Conservation (phyloP, 2,797 vertebrate genomes). For the Pangasius macronema region DNA sequence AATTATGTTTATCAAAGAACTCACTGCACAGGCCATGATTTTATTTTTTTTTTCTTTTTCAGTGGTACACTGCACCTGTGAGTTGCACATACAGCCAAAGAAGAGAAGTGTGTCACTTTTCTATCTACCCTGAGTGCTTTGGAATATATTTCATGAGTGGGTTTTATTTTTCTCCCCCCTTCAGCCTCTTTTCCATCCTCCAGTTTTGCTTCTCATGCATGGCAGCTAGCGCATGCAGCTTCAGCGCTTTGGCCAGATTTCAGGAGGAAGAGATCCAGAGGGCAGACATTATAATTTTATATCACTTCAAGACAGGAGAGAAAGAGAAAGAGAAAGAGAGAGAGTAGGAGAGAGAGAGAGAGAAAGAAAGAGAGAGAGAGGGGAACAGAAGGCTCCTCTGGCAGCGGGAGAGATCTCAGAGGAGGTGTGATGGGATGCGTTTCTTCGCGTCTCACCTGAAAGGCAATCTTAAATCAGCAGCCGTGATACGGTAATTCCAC, state of each 20-base stretch:
- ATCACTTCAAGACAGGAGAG: conserved; percentile 77
- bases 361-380: conserved; percentile 42
- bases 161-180: conserved; percentile 40
- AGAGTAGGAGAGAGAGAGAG: background rate
- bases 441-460: conserved; percentile 94
- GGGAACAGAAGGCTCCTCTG: conserved; percentile 83
- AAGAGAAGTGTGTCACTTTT: conserved; percentile 51
- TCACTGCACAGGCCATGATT: conserved; percentile 46
- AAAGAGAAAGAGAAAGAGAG: conserved; percentile 45
- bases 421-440: conserved; percentile 71
- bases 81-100: conserved; percentile 46
- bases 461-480: conserved; percentile 93
- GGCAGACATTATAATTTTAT: conserved; percentile 93
- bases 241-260: conserved; percentile 86
- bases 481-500: conserved; percentile 91
- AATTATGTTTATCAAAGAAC: conserved; percentile 62
- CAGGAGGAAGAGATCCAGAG: conserved; percentile 86
- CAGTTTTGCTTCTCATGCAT: conserved; percentile 82
- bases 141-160: conserved; percentile 62
- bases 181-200: conserved; percentile 48
- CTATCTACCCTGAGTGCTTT: conserved; percentile 39
- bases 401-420: conserved; percentile 82
- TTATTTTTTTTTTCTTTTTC: conserved; percentile 24
- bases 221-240: conserved; percentile 84
- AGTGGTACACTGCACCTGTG: conserved; percentile 40